These are phyloP conservation scores for Drosophila mojavensis DNA, from an alignment of 1,140 invertebrate species.

Conservation along the genomic window DNA sequence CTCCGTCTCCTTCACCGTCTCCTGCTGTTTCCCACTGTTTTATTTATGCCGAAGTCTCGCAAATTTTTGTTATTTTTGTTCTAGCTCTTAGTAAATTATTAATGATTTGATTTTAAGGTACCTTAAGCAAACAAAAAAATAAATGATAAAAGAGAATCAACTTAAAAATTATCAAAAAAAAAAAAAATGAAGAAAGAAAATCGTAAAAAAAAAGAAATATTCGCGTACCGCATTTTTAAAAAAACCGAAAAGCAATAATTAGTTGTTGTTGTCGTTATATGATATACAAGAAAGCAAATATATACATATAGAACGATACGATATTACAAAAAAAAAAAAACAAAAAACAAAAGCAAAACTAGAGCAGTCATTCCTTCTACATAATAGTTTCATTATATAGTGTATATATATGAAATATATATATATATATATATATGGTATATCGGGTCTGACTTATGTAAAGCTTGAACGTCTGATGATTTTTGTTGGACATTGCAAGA, in stretches of 20 bases:
- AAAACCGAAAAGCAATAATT: slow-evolving; percentile 82
- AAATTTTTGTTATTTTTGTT: slow-evolving; percentile 79
- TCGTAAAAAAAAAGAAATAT: slow-evolving; percentile 29
- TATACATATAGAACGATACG: slow-evolving; percentile 41
- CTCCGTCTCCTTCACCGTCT: neutral
- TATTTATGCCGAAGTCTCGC: slow-evolving; percentile 60
- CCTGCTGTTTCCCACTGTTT: slow-evolving; percentile 53
- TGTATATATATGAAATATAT: slow-evolving; percentile 50
- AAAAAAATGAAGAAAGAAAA: slow-evolving; percentile 16
- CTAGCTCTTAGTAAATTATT: slow-evolving; percentile 81
- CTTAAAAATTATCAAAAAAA: slow-evolving; percentile 3
- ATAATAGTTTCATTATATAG: slow-evolving; percentile 53
- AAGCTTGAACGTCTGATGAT: slow-evolving; percentile 74
- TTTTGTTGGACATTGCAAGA: slow-evolving; percentile 82
- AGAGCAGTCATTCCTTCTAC: slow-evolving; percentile 75
- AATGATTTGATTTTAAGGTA: slow-evolving; percentile 64
- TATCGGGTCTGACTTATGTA: slow-evolving; percentile 73
- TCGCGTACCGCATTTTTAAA: slow-evolving; percentile 60
- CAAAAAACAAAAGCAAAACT: slow-evolving; percentile 17
- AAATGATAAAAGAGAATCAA: slow-evolving; percentile 11
- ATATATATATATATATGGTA: slow-evolving; percentile 62
- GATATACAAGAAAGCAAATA: slow-evolving; percentile 60
- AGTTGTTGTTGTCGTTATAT: slow-evolving; percentile 80
- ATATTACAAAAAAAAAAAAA: slow-evolving; percentile 34
- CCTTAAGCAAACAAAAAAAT: slow-evolving; percentile 52